Percentiles rank a stretch among this genome's conserved stretches.
These are phyloP conservation scores for Actinia equina DNA, from an alignment of 64 coral and sea anemone genomes.

Conservation along the genomic window DNA sequence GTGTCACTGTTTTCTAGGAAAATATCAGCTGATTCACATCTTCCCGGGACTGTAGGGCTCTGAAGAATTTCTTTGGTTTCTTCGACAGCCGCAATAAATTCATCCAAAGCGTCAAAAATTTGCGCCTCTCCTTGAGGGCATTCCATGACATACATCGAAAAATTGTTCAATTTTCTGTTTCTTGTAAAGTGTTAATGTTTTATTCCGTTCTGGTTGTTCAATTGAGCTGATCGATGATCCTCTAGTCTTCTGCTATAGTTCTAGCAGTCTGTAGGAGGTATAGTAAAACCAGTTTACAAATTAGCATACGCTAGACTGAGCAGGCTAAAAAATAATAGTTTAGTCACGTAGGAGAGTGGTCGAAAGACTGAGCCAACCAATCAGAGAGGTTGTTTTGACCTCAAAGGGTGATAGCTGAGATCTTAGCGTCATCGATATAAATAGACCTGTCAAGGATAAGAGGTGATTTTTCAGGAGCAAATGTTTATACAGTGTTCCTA, in stretches of 20 bases:
- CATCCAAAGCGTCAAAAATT: conserved; percentile 84
- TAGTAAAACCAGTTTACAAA: neutral
- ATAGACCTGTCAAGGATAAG: neutral
- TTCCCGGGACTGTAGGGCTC: conserved; percentile 65
- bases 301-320: neutral
- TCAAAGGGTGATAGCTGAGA: neutral
- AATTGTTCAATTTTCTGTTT: neutral
- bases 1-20: conserved; percentile 23
- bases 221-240: neutral
- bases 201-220: neutral
- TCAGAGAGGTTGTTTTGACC: neutral
- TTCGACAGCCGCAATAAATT: conserved; percentile 87
- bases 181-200: neutral
- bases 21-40: conserved; percentile 32
- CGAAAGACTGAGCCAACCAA: neutral
- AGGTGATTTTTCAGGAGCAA: neutral
- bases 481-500: neutral
- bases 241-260: neutral
- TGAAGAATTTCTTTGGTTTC: conserved; percentile 88
- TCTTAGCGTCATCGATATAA: neutral
- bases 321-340: neutral
- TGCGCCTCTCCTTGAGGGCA: conserved; percentile 18
- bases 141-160: conserved; percentile 13
- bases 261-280: neutral
- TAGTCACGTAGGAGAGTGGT: neutral